Percentiles rank a stretch among this genome's conserved stretches.
phyloP scores from a whole-genome alignment of 2,113 vertebrate species.

The Rafetus swinhoei region DNA sequence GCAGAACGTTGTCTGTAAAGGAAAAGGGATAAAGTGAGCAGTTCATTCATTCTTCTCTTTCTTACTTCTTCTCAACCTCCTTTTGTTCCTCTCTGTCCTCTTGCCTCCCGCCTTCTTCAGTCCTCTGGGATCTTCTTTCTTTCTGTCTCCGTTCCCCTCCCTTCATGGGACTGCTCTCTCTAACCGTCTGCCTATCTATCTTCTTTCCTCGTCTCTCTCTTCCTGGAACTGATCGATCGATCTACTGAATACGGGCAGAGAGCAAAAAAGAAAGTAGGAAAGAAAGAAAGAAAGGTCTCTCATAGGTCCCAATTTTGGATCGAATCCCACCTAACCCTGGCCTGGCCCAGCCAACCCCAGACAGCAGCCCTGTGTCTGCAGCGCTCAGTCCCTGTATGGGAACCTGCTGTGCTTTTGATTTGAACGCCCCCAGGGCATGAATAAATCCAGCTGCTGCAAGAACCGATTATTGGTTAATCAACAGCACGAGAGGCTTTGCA shows the following conservation, averaged over 20 bases:
- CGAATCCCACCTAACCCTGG: fast-evolving
- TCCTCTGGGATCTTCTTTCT: background rate
- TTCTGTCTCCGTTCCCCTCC: background rate
- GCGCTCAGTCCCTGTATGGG: background rate
- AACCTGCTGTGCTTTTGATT: background rate
- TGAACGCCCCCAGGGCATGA: background rate
- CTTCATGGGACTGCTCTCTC: background rate
- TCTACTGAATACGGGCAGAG: background rate
- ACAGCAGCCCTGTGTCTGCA: fast-evolving
- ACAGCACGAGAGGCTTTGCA: background rate
- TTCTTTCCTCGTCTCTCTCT: background rate
- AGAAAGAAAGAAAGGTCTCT: background rate
- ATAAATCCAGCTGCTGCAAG: background rate
- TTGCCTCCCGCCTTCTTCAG: background rate
- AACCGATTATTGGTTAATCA: slow-evolving; percentile 44
- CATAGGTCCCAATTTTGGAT: background rate
- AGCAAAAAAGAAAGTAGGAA: too few species aligned
- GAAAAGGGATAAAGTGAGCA: slow-evolving; percentile 51
- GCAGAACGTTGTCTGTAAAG: slow-evolving; percentile 55
- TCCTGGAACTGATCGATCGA: background rate
- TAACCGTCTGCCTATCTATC: background rate
- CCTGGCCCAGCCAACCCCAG: background rate
- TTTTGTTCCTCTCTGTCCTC: background rate
- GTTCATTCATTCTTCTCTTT: slow-evolving; percentile 16
- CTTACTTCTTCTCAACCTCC: background rate